Percentiles rank a stretch among this genome's conserved stretches.
phyloP scores from a whole-genome alignment of 2,113 vertebrate species.

The Pagrus major region DNA sequence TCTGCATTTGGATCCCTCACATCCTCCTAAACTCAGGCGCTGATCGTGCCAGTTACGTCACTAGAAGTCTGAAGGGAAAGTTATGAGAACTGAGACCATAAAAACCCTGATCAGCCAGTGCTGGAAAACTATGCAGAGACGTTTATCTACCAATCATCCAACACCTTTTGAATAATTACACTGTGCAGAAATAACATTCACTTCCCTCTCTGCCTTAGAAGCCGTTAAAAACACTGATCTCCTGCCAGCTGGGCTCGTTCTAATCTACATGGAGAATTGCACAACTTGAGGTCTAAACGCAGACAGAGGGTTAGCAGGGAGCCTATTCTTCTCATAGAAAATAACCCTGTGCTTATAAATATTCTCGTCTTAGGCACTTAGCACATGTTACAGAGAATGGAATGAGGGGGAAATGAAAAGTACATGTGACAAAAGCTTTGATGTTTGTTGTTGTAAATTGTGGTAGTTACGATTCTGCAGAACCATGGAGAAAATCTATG shows the following conservation, averaged over 20 bases:
- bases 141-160: neutral
- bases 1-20: too few relatives aligned
- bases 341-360: conserved; percentile 32
- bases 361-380: conserved; percentile 8
- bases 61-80: too few relatives aligned
- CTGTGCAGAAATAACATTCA: conserved; percentile 17
- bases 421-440: neutral
- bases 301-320: conserved; percentile 30
- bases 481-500: neutral
- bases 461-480: neutral
- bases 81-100: too few relatives aligned
- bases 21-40: too few relatives aligned
- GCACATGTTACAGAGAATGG: neutral
- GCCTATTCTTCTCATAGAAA: conserved; percentile 38
- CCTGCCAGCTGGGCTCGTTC: conserved; percentile 25
- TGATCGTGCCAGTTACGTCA: too few relatives aligned
- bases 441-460: conserved; percentile 27
- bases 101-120: neutral
- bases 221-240: conserved; percentile 6
- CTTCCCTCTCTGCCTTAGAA: conserved; percentile 8
- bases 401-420: neutral
- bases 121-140: neutral
- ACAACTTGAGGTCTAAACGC: conserved; percentile 55
- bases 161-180: conserved; percentile 27
- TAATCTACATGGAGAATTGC: conserved; percentile 56